phyloP scores from a whole-genome alignment of 2,797 vertebrate genomes.

The Lacerta viridis region DNA sequence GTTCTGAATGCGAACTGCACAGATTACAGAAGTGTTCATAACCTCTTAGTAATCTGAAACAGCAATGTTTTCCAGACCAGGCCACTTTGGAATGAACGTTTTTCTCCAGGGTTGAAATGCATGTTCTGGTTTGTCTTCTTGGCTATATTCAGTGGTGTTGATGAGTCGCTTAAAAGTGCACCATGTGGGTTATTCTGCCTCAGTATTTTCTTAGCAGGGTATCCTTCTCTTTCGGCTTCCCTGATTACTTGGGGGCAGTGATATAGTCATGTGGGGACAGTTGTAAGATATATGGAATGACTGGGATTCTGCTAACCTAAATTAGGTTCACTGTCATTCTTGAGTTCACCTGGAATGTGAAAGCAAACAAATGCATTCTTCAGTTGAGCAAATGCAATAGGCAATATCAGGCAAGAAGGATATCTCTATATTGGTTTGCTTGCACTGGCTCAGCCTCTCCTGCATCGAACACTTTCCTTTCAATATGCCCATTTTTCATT shows the following conservation, averaged over 20 bases:
- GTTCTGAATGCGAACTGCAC: too few species aligned
- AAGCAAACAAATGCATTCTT: neutral
- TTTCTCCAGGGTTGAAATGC: neutral
- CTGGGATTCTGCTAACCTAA: neutral
- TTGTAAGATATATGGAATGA: neutral
- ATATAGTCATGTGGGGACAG: neutral
- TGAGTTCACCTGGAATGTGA: neutral
- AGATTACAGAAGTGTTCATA: neutral
- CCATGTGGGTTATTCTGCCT: neutral
- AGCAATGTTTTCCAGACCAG: neutral
- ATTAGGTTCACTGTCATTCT: neutral
- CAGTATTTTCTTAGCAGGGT: neutral
- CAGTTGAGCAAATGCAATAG: neutral
- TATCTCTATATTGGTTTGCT: neutral
- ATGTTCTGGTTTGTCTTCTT: neutral
- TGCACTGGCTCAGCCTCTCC: too few species aligned
- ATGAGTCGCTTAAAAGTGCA: neutral
- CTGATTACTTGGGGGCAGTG: neutral
- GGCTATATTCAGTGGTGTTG: neutral
- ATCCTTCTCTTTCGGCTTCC: too few species aligned
- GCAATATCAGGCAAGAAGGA: neutral
- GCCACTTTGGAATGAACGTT: neutral
- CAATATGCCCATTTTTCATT: too few species aligned
- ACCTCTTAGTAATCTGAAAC: neutral
- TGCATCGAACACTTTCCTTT: too few species aligned